These are phyloP conservation scores for Leguminivora glycinivorella DNA, from an alignment of 1,140 invertebrate species.

Conservation along the genomic window DNA sequence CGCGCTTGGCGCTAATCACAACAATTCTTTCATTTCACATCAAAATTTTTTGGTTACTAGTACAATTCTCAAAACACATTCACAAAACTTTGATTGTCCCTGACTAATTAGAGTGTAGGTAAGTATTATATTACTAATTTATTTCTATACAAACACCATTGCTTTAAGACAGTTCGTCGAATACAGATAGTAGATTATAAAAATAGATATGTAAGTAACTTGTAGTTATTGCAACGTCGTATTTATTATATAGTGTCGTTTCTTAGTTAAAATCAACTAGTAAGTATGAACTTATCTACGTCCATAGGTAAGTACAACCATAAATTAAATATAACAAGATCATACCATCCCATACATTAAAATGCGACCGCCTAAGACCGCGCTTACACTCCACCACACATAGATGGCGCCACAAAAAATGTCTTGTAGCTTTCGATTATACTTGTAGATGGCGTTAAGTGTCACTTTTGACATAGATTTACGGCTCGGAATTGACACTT, in stretches of 20 bases:
- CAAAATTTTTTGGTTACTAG: too few relatives aligned
- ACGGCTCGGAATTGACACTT: too few relatives aligned
- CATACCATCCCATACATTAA: too few relatives aligned
- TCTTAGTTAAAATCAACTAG: neutral
- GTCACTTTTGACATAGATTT: too few relatives aligned
- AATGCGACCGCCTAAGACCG: too few relatives aligned
- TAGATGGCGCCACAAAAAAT: too few relatives aligned
- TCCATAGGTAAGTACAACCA: too few relatives aligned
- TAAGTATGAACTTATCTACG: neutral
- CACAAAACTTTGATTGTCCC: neutral
- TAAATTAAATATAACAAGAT: too few relatives aligned
- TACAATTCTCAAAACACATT: too few relatives aligned
- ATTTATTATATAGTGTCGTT: neutral
- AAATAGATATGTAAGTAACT: neutral
- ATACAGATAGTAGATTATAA: neutral
- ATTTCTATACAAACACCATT: slow-evolving; percentile 1
- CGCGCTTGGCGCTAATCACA: neutral
- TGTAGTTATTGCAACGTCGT: slow-evolving; percentile 1
- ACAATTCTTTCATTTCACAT: neutral
- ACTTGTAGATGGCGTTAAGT: too few relatives aligned
- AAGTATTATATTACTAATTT: neutral
- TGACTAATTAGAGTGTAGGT: neutral
- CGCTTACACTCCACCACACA: too few relatives aligned
- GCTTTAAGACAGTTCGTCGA: slow-evolving; percentile 9
- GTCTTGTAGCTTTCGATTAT: too few relatives aligned